phyloP scores from a whole-genome alignment of 2,888 invertebrate species.

The Tenthredo amoena region DNA sequence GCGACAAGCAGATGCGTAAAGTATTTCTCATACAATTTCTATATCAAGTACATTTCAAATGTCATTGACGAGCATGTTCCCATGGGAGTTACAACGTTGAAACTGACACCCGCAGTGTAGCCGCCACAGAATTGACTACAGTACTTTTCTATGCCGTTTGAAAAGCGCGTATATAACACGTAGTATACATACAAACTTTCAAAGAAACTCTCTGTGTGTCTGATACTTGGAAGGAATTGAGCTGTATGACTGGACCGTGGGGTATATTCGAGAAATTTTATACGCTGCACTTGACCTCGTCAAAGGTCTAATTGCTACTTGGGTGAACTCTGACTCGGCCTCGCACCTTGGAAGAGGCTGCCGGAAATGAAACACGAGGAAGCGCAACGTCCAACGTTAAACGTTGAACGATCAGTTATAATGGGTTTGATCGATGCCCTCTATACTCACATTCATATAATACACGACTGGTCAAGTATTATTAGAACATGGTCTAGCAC shows the following conservation, averaged over 20 bases:
- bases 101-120: neutral
- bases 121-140: neutral
- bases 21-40: neutral
- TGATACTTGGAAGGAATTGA: conserved; percentile 14
- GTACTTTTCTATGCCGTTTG: neutral
- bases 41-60: neutral
- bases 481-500: conserved; percentile 42
- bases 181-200: neutral
- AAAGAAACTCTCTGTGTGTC: neutral
- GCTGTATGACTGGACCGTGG: neutral
- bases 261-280: neutral
- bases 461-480: conserved; percentile 30
- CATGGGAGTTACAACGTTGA: neutral
- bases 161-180: neutral
- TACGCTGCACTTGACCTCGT: neutral
- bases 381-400: neutral
- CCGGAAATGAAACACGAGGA: conserved; percentile 5
- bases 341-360: neutral
- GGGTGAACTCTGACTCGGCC: neutral
- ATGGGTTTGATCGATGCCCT: conserved; percentile 28
- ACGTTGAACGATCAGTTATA: conserved; percentile 18
- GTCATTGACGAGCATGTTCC: neutral
- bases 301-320: neutral
- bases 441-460: conserved; percentile 32
- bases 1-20: conserved; percentile 22